phyloP scores from a whole-genome alignment of 1,140 invertebrate genomes.

The Carposina sasakii region DNA sequence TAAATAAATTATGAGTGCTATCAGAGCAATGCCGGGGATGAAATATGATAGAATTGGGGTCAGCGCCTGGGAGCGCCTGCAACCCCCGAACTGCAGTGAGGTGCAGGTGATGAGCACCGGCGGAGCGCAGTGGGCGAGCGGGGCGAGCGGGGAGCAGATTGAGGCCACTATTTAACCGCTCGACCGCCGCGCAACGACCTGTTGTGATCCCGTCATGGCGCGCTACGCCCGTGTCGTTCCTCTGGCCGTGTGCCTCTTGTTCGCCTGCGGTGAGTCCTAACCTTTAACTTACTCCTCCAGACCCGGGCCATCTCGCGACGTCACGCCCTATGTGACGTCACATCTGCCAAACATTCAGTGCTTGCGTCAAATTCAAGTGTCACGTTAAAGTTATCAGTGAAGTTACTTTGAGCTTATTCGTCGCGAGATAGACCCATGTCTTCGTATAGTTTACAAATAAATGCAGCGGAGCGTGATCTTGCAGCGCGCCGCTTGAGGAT shows the following conservation, averaged over 20 bases:
- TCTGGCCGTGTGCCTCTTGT: constrained; percentile 70
- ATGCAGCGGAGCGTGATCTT: constrained; percentile 47
- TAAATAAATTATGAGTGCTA: too few relatives aligned
- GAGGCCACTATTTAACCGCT: constrained; percentile 71
- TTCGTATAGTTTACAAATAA: constrained; percentile 41
- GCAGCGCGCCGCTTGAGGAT: constrained; percentile 58
- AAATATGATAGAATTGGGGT: too few relatives aligned
- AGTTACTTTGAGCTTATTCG: constrained; percentile 39
- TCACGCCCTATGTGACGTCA: constrained; percentile 47
- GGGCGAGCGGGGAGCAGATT: constrained; percentile 69
- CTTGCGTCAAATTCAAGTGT: constrained; percentile 48
- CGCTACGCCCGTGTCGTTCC: constrained; percentile 72
- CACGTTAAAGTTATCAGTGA: constrained; percentile 62
- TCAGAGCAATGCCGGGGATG: too few relatives aligned
- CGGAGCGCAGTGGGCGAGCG: constrained; percentile 59
- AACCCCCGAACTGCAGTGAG: constrained; percentile 58
- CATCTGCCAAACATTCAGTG: constrained; percentile 43
- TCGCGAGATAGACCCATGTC: constrained; percentile 57
- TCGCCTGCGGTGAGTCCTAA: constrained; percentile 72
- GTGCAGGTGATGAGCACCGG: constrained; percentile 64
- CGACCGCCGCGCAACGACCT: constrained; percentile 71
- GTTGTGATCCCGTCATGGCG: constrained; percentile 75
- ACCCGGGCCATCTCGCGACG: constrained; percentile 57
- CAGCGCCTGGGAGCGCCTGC: too few relatives aligned
- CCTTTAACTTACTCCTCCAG: constrained; percentile 64